phyloP scores from a whole-genome alignment of 2,888 invertebrate species.

The Odontothrips loti region DNA sequence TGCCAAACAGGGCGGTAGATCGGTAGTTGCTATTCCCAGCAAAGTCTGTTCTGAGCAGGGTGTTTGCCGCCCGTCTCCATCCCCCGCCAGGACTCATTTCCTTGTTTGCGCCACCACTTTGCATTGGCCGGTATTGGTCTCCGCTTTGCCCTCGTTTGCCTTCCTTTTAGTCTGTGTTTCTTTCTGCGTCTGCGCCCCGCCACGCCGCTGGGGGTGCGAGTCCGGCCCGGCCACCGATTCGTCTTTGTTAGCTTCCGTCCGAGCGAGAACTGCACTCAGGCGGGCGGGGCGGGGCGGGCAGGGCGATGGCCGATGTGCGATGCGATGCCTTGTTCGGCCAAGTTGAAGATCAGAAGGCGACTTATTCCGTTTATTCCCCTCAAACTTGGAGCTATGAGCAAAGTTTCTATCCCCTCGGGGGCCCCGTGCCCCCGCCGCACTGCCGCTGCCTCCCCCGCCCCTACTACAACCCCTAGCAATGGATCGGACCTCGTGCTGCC shows the following conservation, averaged over 20 bases:
- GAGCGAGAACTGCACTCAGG: conserved; percentile 1
- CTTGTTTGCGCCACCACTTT: too few species aligned
- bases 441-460: not conserved
- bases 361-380: not conserved
- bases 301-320: not conserved
- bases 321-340: not conserved
- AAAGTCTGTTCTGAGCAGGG: too few species aligned
- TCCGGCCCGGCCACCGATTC: not conserved
- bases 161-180: too few species aligned
- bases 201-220: not conserved
- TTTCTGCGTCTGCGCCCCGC: not conserved
- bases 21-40: too few species aligned
- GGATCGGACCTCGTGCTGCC: too few species aligned
- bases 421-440: not conserved
- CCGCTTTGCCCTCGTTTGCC: too few species aligned
- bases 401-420: not conserved
- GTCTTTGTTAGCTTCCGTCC: conserved; percentile 18
- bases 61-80: too few species aligned
- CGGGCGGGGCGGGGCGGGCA: not conserved
- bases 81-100: too few species aligned
- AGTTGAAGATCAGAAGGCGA: conserved; percentile 1
- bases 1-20: too few species aligned
- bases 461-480: not conserved
- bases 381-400: not conserved
- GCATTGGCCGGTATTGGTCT: too few species aligned